A percentile compares a stretch with the other conserved stretches of the same genome.
Evolutionary conservation across 2,888 invertebrate species (phyloP).

Genomic region (Ptilodon capucinus): DNA sequence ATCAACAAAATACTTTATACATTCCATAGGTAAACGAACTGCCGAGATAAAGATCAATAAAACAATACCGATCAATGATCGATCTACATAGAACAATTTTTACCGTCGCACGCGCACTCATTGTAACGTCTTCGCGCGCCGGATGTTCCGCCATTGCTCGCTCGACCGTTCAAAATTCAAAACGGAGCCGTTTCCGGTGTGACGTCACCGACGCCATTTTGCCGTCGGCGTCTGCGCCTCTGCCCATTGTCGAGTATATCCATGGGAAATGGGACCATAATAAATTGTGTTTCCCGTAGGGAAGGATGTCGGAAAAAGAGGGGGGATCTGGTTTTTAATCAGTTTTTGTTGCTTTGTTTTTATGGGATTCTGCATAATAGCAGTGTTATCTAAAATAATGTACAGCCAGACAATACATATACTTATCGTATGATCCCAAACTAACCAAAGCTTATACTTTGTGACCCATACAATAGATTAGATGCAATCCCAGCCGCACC

Average conservation of each 20-base stretch:
- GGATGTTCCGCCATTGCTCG: constrained; percentile 81
- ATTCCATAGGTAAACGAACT: background rate
- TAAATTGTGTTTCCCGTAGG: constrained; percentile 71
- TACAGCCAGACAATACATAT: no score
- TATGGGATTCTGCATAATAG: background rate
- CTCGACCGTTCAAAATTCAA: constrained; percentile 82
- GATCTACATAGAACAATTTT: constrained; percentile 42
- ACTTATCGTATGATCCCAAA: no score
- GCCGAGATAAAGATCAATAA: constrained; percentile 17
- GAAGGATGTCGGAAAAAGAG: constrained; percentile 35
- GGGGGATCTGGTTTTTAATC: constrained; percentile 11
- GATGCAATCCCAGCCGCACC: no score
- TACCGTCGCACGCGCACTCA: constrained; percentile 63
- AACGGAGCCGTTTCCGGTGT: constrained; percentile 81
- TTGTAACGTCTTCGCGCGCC: constrained; percentile 78
- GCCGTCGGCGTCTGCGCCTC: constrained; percentile 63
- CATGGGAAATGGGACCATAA: constrained; percentile 75
- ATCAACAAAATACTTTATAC: no score
- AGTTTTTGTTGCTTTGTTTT: constrained; percentile 1
- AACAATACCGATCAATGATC: constrained; percentile 39
- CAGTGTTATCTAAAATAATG: no score
- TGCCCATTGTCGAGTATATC: constrained; percentile 38
- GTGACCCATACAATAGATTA: no score
- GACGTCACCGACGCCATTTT: constrained; percentile 76
- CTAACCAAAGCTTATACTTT: no score